Evolutionary conservation across 2,797 vertebrate species (phyloP).

Genomic region (Cephalopachus bancanus): DNA sequence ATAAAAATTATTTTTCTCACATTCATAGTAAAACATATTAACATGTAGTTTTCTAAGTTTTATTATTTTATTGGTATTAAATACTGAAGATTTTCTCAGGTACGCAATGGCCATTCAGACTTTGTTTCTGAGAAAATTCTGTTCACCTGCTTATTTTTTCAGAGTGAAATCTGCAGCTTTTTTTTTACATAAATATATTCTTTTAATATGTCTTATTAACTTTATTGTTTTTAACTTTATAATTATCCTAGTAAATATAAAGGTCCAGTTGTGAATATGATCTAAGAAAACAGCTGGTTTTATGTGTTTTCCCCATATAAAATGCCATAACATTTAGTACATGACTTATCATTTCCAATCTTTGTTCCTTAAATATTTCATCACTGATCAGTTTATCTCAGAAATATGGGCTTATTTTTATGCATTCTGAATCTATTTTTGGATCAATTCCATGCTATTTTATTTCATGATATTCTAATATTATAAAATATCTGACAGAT

Average conservation of each 20-base stretch:
- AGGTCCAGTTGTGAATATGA: not conserved
- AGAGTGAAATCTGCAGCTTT: not conserved
- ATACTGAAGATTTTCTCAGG: not conserved
- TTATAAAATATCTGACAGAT: not conserved
- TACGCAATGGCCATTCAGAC: not conserved
- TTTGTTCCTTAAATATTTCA: not conserved
- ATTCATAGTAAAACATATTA: too few species aligned
- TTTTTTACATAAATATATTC: not conserved
- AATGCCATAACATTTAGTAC: not conserved
- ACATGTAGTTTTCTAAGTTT: too few species aligned
- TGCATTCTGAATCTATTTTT: not conserved
- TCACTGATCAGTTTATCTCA: not conserved
- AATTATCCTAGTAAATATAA: not conserved
- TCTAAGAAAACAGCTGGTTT: not conserved
- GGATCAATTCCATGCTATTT: not conserved
- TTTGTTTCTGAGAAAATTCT: not conserved
- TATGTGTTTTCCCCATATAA: not conserved
- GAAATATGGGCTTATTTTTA: not conserved
- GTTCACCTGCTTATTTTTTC: not conserved
- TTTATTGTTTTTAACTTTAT: not conserved
- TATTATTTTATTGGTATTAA: not conserved
- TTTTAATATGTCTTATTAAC: not conserved
- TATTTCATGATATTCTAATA: not conserved
- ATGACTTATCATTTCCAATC: not conserved
- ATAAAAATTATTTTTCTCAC: too few species aligned